Base-by-base conservation (phyloP, 2,888 invertebrate genomes). In the Rhopalosiphum nymphaeae region DNA sequence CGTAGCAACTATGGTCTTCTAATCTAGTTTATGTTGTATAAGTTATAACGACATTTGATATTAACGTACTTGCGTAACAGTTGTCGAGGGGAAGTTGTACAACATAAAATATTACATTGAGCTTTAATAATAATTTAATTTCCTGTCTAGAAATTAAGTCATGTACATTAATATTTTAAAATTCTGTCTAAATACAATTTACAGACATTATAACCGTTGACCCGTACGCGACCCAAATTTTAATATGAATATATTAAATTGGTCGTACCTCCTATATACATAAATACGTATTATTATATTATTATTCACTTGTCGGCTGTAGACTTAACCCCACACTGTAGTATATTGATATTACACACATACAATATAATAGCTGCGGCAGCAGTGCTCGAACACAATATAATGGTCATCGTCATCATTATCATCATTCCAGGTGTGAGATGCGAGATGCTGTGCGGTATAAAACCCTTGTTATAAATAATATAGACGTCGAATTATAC, bases 381-480 rank as follows among this genome's bases (percentile, higher is more conserved):
- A 78, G 78, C 78, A 78, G 36, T 78, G 78, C 36, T 78, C 21
- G 78, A 21, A 78, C 67, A 78, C 16, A 16, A 78, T 36, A 26
- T 61, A n/a, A 89, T 61, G 61, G 61, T 89, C 90, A 67, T 90
- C 61, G 44, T 46, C 61, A 46, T 90, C 61, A n/a, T 90, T 46
- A 67, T 46, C 46, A 46, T 67, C 78, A 42, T 86, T 56, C 89
- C 89, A 89, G 89, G 89, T 89, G 89, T 61, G 42, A 13, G 89
- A 44, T 42, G 16, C 9, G 42, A 44, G 89, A 36, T 13, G 42
- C 21, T 44, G 44, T 36, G 16, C 10, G 44, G 57, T 61, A 78
- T 36, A 36, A 21, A 46, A 67, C 90, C 91, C 91, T 91, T 44
- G 91, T 86, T 56, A 85, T 91, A 53, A 91, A 78, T 78, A 78